phyloP scores from a whole-genome alignment of 2,797 vertebrate species.

The Myotis pilosus region DNA sequence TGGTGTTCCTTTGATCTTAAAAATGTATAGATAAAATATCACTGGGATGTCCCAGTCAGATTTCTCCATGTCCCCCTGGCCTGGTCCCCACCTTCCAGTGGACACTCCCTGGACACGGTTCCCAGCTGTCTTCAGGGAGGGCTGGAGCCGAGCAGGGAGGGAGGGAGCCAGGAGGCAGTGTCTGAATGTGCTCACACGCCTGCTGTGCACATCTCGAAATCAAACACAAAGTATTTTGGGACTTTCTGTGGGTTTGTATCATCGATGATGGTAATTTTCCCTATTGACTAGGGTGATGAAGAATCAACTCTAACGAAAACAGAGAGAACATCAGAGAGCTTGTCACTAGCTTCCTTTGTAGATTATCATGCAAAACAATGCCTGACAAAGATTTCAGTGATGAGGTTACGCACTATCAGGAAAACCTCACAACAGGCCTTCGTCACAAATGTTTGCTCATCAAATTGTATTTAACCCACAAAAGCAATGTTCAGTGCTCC shows the following conservation, averaged over 20 bases:
- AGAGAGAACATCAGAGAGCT: background rate
- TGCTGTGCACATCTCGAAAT: background rate
- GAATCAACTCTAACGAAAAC: background rate
- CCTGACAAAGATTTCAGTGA: constrained; percentile 54
- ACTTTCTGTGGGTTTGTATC: background rate
- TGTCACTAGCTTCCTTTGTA: constrained; percentile 31
- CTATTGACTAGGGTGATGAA: constrained; percentile 36
- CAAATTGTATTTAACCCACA: background rate
- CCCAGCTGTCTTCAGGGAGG: background rate
- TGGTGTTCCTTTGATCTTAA: background rate
- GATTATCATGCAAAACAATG: constrained; percentile 58
- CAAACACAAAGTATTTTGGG: background rate
- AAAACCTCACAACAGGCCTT: constrained; percentile 63
- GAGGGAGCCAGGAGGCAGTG: fast-evolving
- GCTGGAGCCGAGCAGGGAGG: background rate
- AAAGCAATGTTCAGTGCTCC: background rate
- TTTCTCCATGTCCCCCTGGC: background rate
- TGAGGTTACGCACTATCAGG: constrained; percentile 35
- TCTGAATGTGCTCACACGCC: background rate
- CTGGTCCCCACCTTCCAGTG: fast-evolving
- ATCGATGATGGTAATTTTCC: background rate
- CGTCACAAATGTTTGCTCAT: constrained; percentile 8
- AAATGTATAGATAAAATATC: background rate
- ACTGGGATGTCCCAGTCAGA: background rate
- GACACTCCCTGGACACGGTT: background rate